Evolutionary conservation across 2,113 vertebrate genomes (phyloP), one percentile per base, ranked within the genome.

Genomic region (Hippocampus zosterae): DNA sequence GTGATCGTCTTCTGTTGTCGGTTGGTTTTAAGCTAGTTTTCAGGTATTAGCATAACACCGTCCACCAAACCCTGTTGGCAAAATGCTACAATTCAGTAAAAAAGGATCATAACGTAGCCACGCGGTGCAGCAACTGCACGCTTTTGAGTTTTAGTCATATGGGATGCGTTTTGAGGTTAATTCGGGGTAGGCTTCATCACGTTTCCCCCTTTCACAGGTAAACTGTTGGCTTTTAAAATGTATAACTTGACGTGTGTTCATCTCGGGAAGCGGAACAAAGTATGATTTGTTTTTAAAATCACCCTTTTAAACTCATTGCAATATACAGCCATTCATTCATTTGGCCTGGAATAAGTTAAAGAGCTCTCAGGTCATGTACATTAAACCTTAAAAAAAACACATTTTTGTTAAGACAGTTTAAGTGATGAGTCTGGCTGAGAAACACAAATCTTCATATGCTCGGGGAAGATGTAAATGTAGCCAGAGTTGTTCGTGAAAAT

Each of bases 1-100:
- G 37, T 7, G 10, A 18, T 46, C 1, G 12, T 63, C 25, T 19
- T 13, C 3, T 5, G 23, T 16, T 25, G 23, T 44, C 42, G 41
- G 27, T 10, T 25, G 63, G 19, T 27, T 27, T 27, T 12, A 27
- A 55, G 73, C 64, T 73, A 71, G 70, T 70, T 64, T 33, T 6
- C 40, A 48, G 19, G 41, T 1, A 33, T 27, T 50, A 37, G 16
- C 33, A 19, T 46, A 19, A 27, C 5, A 44, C 5, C 3, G 62
- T 23, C n/a, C 41, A 16, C 23, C 23, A 65, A 65, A 44, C 41
- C n/a, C 5, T 23, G 12, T 46, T 65, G 42, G 23, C n/a, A 25
- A 23, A 44, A 44, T 23, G 63, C 63, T 8, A 13, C 15, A 23
- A 13, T 44, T 42, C 12, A 42, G 41, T 44, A 8, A n/a, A 41